Conservation (phyloP, 1,140 invertebrate species). For the Drosophila takahashii region DNA sequence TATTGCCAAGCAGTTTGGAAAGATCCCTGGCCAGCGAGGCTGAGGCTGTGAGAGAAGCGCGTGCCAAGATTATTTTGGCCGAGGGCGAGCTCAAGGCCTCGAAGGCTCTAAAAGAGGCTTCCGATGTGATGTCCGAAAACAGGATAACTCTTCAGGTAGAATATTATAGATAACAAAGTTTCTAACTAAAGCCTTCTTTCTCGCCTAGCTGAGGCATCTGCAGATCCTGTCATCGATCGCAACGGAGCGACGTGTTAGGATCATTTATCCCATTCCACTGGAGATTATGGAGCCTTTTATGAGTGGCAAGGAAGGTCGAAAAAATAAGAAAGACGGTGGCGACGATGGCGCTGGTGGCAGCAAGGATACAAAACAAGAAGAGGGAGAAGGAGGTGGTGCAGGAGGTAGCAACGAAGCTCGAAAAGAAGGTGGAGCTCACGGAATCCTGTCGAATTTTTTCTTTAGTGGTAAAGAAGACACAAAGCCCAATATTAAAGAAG, state of each 20-base stretch:
- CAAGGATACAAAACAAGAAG: neutral
- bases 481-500: neutral
- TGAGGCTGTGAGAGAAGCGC: conserved; percentile 89
- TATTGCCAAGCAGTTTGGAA: conserved; percentile 92
- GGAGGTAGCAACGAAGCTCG: conserved; percentile 2
- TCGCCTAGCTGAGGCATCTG: conserved; percentile 75
- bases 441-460: conserved; percentile 8
- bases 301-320: neutral
- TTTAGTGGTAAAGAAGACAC: neutral
- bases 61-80: conserved; percentile 92
- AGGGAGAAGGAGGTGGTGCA: neutral
- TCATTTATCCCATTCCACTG: conserved; percentile 97
- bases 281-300: conserved; percentile 86
- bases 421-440: neutral
- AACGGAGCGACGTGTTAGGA: conserved; percentile 98
- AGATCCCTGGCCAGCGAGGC: conserved; percentile 94
- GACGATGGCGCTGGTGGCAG: neutral
- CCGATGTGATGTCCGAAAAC: conserved; percentile 95
- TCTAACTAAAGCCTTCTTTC: neutral
- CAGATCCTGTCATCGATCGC: conserved; percentile 97
- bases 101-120: conserved; percentile 94
- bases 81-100: conserved; percentile 96
- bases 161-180: rapidly evolving
- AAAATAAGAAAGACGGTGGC: neutral
- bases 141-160: conserved; percentile 93